Evolutionary conservation across 1,140 invertebrate species (phyloP).

Genomic region (Drosophila truncata): DNA sequence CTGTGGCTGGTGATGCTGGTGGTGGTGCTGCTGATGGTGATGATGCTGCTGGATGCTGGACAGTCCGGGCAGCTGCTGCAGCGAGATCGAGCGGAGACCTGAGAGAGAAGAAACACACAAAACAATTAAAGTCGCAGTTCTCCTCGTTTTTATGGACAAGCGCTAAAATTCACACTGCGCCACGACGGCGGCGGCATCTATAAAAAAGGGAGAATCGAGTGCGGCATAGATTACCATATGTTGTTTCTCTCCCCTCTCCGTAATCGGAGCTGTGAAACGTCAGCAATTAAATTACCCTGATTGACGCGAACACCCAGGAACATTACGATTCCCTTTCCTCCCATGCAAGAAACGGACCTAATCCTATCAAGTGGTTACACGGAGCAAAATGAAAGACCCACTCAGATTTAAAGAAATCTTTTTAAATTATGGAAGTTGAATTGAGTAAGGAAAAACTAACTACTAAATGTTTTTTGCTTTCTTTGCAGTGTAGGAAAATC

Average conservation of each 20-base stretch:
- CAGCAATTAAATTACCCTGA: constrained; percentile 66
- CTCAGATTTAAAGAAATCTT: not conserved
- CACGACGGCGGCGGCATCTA: constrained; percentile 53
- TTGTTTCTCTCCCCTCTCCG: constrained; percentile 41
- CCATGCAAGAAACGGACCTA: constrained; percentile 6
- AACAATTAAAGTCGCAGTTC: constrained; percentile 63
- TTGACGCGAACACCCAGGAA: constrained; percentile 81
- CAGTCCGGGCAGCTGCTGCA: constrained; percentile 72
- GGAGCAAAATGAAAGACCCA: not conserved
- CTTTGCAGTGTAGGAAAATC: no score
- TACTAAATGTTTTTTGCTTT: no score
- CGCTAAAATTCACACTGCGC: constrained; percentile 76
- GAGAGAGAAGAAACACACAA: constrained; percentile 19
- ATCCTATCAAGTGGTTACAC: constrained; percentile 35
- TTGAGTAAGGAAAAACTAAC: no score
- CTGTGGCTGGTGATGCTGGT: constrained; percentile 29
- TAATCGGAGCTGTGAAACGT: constrained; percentile 61
- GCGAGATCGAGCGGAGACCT: constrained; percentile 79
- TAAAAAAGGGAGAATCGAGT: constrained; percentile 45
- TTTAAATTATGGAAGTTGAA: no score
- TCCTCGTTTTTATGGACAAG: constrained; percentile 59
- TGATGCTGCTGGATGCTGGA: constrained; percentile 69
- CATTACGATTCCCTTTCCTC: constrained; percentile 10
- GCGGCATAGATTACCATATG: constrained; percentile 59
- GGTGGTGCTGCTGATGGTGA: constrained; percentile 26